phyloP scores from a whole-genome alignment of 2,888 invertebrate species.

The Sarcophaga caerulescens region DNA sequence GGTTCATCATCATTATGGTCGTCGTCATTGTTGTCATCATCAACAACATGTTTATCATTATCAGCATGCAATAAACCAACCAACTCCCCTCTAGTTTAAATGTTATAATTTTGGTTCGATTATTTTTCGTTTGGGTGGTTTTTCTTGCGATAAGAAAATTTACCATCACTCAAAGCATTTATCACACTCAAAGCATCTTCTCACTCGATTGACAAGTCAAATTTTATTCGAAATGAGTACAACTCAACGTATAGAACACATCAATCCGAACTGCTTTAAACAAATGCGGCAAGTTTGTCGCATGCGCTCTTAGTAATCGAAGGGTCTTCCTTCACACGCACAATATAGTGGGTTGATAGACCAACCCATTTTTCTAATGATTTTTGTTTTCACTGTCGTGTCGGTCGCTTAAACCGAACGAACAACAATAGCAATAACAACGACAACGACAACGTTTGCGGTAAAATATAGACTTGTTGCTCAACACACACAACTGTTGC shows the following conservation, averaged over 20 bases:
- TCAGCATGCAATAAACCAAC: too few species aligned
- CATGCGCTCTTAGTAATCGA: constrained; percentile 67
- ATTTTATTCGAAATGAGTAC: constrained; percentile 21
- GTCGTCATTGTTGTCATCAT: background rate
- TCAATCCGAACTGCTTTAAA: constrained; percentile 54
- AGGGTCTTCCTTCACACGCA: constrained; percentile 54
- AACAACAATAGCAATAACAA: constrained; percentile 39
- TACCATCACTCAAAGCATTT: constrained; percentile 70
- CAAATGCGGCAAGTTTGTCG: constrained; percentile 38
- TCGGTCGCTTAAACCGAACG: constrained; percentile 46
- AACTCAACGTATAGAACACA: background rate
- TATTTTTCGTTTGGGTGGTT: constrained; percentile 62
- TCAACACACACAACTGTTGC: constrained; percentile 43
- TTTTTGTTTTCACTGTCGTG: constrained; percentile 18
- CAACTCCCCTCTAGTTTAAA: background rate
- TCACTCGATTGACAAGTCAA: constrained; percentile 57
- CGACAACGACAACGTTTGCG: constrained; percentile 49
- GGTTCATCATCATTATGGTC: constrained; percentile 40
- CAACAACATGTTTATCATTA: constrained; percentile 20
- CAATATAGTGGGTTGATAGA: constrained; percentile 69
- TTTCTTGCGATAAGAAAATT: constrained; percentile 63
- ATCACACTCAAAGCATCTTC: constrained; percentile 21
- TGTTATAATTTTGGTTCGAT: background rate
- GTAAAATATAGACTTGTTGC: constrained; percentile 65
- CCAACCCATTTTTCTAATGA: constrained; percentile 65